Evolutionary conservation across 2,888 invertebrate species (phyloP).

Genomic region (Amblyjoppa fuscipennis): DNA sequence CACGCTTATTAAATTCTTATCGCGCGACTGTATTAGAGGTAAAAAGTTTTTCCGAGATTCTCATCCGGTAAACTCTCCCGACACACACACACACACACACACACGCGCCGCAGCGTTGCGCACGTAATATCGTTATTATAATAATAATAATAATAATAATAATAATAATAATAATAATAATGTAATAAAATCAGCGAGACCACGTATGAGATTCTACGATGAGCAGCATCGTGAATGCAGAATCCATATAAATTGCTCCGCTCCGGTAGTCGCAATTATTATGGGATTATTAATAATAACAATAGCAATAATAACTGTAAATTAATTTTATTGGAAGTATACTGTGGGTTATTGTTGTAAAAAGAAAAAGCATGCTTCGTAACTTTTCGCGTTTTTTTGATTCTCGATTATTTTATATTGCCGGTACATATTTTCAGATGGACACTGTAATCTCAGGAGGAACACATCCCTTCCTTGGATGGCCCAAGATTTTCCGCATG

Average conservation of each 20-base stretch:
- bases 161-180: constrained; percentile 32
- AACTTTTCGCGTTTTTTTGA: too few relatives aligned
- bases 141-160: constrained; percentile 34
- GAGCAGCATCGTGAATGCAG: constrained; percentile 1
- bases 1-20: constrained; percentile 67
- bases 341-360: too few relatives aligned
- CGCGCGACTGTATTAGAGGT: constrained; percentile 63
- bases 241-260: background rate
- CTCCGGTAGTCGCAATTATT: background rate
- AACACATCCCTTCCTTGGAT: too few relatives aligned
- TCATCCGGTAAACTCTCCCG: background rate
- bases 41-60: constrained; percentile 56
- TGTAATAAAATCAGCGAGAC: background rate
- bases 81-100: background rate
- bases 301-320: background rate
- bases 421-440: too few relatives aligned
- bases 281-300: background rate
- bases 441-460: too few relatives aligned
- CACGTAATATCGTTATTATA: background rate
- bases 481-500: too few relatives aligned
- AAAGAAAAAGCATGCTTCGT: too few relatives aligned
- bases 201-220: background rate
- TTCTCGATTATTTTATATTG: too few relatives aligned
- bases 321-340: too few relatives aligned
- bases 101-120: background rate